Conservation (phyloP, 2,797 vertebrate genomes). For the Coccyzus lansbergi region DNA sequence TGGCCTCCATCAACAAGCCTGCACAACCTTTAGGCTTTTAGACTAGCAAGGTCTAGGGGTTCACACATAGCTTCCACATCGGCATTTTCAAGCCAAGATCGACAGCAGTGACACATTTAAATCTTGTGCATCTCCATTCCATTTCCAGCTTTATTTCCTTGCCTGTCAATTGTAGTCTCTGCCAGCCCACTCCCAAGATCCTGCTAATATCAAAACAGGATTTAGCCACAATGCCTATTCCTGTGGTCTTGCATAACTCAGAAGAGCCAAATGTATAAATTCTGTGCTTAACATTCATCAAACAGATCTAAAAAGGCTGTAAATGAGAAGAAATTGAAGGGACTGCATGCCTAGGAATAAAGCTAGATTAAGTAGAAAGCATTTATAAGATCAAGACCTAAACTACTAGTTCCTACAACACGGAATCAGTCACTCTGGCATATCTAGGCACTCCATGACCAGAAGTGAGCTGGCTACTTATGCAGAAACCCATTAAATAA, state of each 20-base stretch:
- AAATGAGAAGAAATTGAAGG: slow-evolving; percentile 8
- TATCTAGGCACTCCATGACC: not conserved
- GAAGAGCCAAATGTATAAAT: not conserved
- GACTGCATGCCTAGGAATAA: not conserved
- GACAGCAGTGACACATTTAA: slow-evolving; percentile 9
- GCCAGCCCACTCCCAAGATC: not conserved
- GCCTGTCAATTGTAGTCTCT: not conserved
- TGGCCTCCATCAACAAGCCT: not conserved
- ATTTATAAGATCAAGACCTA: slow-evolving; percentile 23
- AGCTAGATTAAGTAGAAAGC: slow-evolving; percentile 32
- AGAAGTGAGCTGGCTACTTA: slow-evolving; percentile 4
- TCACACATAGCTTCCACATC: not conserved
- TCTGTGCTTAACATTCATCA: not conserved
- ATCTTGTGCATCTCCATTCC: not conserved
- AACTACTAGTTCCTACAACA: not conserved
- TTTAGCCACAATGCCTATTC: not conserved
- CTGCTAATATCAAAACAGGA: not conserved
- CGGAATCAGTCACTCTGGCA: slow-evolving; percentile 18
- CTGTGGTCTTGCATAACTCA: not conserved
- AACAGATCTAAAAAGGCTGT: not conserved
- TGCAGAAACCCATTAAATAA: slow-evolving; percentile 35
- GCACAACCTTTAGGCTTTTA: slow-evolving; percentile 39
- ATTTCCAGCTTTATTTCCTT: not conserved
- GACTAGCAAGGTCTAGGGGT: slow-evolving; percentile 1
- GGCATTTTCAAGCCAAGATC: slow-evolving; percentile 8